phyloP scores from a whole-genome alignment of 2,888 invertebrate species.

The Lumbricus terrestris region DNA sequence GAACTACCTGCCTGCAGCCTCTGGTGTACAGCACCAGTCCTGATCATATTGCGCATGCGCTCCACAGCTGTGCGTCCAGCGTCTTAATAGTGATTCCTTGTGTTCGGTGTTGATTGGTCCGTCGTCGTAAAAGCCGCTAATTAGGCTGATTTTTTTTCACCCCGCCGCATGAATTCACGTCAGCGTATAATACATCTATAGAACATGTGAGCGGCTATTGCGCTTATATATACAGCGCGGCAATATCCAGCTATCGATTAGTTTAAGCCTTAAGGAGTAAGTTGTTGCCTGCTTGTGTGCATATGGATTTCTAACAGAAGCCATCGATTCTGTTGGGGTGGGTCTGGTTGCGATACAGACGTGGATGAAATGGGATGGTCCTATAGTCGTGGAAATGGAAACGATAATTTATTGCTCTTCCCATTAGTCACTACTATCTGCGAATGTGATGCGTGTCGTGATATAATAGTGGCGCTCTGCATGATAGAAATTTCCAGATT shows the following conservation, averaged over 20 bases:
- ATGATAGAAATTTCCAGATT: too few relatives aligned
- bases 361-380: not conserved
- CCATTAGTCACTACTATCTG: too few relatives aligned
- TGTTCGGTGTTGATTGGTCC: not conserved
- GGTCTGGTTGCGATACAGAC: not conserved
- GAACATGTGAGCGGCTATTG: too few relatives aligned
- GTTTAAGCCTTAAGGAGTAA: not conserved
- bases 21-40: not conserved
- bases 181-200: not conserved
- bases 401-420: not conserved
- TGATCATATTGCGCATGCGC: not conserved
- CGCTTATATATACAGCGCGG: not conserved
- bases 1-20: not conserved
- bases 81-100: not conserved
- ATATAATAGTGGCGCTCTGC: too few relatives aligned
- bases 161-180: not conserved
- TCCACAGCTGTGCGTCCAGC: not conserved
- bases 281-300: not conserved
- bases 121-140: not conserved
- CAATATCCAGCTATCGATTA: not conserved
- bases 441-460: too few relatives aligned
- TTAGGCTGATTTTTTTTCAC: not conserved
- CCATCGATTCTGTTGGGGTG: not conserved
- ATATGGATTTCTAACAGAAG: not conserved
- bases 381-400: not conserved